Evolutionary conservation across 2,113 vertebrate species (phyloP).

Genomic region (Elaphurus davidianus): DNA sequence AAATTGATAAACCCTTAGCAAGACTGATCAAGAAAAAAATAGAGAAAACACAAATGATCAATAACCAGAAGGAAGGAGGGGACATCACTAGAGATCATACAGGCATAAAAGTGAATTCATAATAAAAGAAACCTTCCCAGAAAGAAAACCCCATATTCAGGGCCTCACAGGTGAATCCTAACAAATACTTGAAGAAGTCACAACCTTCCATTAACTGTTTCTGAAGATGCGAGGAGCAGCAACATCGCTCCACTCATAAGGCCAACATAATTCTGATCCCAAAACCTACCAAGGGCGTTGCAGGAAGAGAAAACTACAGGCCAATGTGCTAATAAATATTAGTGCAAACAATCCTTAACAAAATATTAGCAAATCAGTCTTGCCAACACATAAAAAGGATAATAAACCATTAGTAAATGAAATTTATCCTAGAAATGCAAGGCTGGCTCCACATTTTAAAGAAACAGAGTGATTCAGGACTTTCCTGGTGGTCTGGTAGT

Average conservation of each 20-base stretch:
- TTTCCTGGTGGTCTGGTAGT: background rate
- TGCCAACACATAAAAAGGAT: background rate
- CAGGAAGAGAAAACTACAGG: background rate
- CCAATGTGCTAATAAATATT: background rate
- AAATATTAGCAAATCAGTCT: background rate
- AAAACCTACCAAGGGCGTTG: background rate
- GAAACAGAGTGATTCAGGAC: background rate
- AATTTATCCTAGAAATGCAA: background rate
- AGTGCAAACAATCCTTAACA: background rate
- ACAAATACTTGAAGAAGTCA: background rate
- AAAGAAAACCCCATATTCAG: background rate
- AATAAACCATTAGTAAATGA: rapidly evolving
- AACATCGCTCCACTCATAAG: rapidly evolving
- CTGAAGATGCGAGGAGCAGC: background rate
- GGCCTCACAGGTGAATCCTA: background rate
- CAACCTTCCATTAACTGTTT: background rate
- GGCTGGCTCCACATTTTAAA: background rate
- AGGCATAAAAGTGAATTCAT: background rate
- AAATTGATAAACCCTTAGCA: background rate
- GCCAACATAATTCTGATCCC: no score
- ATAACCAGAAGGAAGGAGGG: background rate
- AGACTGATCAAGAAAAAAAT: background rate
- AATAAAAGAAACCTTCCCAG: background rate
- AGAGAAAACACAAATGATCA: background rate
- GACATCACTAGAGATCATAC: background rate